Percentiles rank a stretch among this genome's conserved stretches.
phyloP scores from a whole-genome alignment of 2,113 vertebrate species.

The Ptyas mucosa region DNA sequence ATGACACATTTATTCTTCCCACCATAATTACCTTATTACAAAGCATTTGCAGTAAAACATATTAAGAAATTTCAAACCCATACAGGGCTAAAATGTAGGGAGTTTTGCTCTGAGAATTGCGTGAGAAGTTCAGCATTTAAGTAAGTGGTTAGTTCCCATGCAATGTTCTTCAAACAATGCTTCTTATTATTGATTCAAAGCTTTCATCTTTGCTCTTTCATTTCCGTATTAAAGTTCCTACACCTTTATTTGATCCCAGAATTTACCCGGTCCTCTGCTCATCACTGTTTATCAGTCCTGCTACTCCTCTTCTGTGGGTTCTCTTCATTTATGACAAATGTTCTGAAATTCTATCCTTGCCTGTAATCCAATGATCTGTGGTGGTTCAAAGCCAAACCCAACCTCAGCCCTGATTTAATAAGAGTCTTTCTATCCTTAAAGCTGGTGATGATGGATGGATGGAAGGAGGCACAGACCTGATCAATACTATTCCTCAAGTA shows the following conservation, averaged over 20 bases:
- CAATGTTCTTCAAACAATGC: rapidly evolving
- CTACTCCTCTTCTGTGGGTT: not conserved
- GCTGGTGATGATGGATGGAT: not conserved
- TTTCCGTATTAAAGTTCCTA: not conserved
- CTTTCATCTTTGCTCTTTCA: not conserved
- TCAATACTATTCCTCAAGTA: not conserved
- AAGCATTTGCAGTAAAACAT: slow-evolving; percentile 57
- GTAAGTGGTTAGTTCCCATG: slow-evolving; percentile 41
- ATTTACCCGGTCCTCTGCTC: not conserved
- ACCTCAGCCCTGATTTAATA: not conserved
- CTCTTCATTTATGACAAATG: not conserved
- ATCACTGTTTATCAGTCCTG: not conserved
- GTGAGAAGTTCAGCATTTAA: not conserved
- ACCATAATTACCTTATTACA: slow-evolving; percentile 68
- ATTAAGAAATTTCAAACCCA: slow-evolving; percentile 45
- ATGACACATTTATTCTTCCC: slow-evolving; percentile 69
- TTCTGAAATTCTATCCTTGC: not conserved
- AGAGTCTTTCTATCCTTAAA: not conserved
- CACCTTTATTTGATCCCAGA: not conserved
- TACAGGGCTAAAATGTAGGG: slow-evolving; percentile 26
- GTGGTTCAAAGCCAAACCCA: not conserved
- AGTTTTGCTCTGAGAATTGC: not conserved
- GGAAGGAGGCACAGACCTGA: not conserved
- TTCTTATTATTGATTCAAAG: rapidly evolving
- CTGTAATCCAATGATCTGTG: not conserved